These are phyloP conservation scores for Noturus placidus DNA, from an alignment of 2,113 vertebrate species.

Conservation along the genomic window DNA sequence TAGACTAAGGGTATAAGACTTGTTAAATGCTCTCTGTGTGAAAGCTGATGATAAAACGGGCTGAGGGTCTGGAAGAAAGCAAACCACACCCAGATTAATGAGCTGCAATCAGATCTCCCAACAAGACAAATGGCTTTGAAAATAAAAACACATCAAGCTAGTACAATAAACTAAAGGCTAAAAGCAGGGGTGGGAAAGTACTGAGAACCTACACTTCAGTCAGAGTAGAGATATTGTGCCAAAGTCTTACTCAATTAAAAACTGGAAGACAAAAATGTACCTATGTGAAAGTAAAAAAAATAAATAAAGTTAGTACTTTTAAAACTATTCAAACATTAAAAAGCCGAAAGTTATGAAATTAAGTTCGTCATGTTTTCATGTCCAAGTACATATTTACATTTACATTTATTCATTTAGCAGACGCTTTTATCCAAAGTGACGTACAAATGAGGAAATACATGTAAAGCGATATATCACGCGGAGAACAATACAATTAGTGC, in stretches of 20 bases:
- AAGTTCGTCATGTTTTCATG: background rate
- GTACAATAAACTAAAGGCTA: slow-evolving; percentile 33
- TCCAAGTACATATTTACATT: background rate
- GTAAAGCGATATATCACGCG: too few species aligned
- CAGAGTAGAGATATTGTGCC: background rate
- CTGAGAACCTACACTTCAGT: background rate
- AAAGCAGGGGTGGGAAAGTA: background rate
- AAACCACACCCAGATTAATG: slow-evolving; percentile 32
- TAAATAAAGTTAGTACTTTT: background rate
- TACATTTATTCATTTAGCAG: too few species aligned
- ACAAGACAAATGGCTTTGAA: slow-evolving; percentile 30
- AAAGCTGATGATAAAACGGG: background rate
- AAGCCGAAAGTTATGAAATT: background rate
- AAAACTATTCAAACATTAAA: background rate
- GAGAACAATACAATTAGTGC: too few species aligned
- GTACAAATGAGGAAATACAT: too few species aligned
- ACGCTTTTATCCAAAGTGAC: too few species aligned
- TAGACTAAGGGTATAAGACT: background rate
- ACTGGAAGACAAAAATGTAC: background rate
- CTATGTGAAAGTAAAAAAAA: background rate
- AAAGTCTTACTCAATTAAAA: background rate
- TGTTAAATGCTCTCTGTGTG: background rate
- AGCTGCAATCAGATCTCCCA: slow-evolving; percentile 20
- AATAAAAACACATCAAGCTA: slow-evolving; percentile 28
- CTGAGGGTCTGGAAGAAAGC: background rate